phyloP scores from a whole-genome alignment of 2,888 invertebrate species.

The Lissocephala sabroskyi region DNA sequence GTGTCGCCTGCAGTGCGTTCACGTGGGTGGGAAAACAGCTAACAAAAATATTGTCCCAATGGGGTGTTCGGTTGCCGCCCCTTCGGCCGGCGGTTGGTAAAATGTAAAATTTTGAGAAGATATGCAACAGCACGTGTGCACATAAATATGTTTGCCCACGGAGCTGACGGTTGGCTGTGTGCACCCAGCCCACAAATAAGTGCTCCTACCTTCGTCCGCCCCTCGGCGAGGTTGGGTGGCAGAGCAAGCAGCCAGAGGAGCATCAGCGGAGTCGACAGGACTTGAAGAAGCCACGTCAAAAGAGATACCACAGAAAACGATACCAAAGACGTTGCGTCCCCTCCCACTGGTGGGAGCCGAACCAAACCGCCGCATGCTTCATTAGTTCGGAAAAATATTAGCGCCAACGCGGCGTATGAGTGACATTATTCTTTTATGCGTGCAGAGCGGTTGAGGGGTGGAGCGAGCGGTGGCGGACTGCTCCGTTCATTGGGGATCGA shows the following conservation, averaged over 20 bases:
- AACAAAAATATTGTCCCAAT: slow-evolving; percentile 22
- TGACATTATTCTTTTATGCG: slow-evolving; percentile 38
- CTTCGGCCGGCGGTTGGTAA: slow-evolving; percentile 21
- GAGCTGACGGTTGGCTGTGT: slow-evolving; percentile 19
- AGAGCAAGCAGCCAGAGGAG: not conserved
- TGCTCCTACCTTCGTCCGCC: not conserved
- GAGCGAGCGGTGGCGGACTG: slow-evolving; percentile 6
- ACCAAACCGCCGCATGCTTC: slow-evolving; percentile 35
- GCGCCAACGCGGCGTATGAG: slow-evolving; percentile 49
- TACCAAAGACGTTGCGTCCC: not conserved
- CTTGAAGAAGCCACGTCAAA: not conserved
- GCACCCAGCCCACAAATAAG: too few species aligned
- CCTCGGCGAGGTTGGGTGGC: not conserved
- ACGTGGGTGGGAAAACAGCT: too few species aligned
- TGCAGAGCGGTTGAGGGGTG: not conserved
- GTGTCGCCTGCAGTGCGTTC: too few species aligned
- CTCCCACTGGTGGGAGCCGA: slow-evolving; percentile 10
- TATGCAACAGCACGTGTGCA: slow-evolving; percentile 49
- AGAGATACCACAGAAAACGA: too few species aligned
- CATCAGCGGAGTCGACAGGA: not conserved
- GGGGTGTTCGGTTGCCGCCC: slow-evolving; percentile 5
- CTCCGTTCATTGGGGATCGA: slow-evolving; percentile 23
- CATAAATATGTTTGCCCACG: slow-evolving; percentile 51
- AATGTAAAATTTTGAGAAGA: slow-evolving; percentile 46
- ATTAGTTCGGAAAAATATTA: slow-evolving; percentile 49